Base-by-base conservation (phyloP, 2,113 vertebrate genomes). In the Phalacrocorax aristotelis region DNA sequence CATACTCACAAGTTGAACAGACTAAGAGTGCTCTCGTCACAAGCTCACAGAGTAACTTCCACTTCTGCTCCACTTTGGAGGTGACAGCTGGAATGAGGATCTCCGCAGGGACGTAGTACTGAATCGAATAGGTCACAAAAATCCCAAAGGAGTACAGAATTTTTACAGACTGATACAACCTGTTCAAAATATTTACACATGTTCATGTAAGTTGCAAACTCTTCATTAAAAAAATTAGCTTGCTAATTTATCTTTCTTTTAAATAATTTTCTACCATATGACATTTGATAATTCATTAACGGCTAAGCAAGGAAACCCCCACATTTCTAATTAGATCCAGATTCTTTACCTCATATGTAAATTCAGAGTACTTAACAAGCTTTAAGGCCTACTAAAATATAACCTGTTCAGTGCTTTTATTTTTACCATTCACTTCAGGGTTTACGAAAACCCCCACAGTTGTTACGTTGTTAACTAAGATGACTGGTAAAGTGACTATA, bases 71-170 rank as follows among this genome's bases (percentile, higher is more conserved):
- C 91, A 98, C 96, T 87, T 89, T 97, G 29, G 98, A 97, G 36
- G 96, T 98, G 83, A 98, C 40, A 26, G 69, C 79, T 17, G 99
- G 99, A 61, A 99, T 79, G 68, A 99, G 96, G 69, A 99, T 99
- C 96, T 99, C 99, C 3, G 98, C 99, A 40, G 99, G 98, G 54
- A 99, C 99, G 19, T 99, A 99, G 97, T 98, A 99, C 97, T 99
- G 99, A 97, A 99, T 98, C 5, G 99, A 98, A 78, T 99, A 99
- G 13, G 99, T 99, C 97, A 99, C 98, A 96, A 99, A 99, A 95
- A 99, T 99, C 49, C 99, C 99, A 83, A 99, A 99, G 51, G 98
- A 99, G 97, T 99, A 99, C 3, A 99, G 98, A 65, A 99, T 97
- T 97, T 99, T 99, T 90, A 99, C 99, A 86, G 98, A 96, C 64